Evolutionary conservation across 2,888 invertebrate species (phyloP), one percentile per base, ranked within the genome.

Genomic region (Agrotis ipsilon): DNA sequence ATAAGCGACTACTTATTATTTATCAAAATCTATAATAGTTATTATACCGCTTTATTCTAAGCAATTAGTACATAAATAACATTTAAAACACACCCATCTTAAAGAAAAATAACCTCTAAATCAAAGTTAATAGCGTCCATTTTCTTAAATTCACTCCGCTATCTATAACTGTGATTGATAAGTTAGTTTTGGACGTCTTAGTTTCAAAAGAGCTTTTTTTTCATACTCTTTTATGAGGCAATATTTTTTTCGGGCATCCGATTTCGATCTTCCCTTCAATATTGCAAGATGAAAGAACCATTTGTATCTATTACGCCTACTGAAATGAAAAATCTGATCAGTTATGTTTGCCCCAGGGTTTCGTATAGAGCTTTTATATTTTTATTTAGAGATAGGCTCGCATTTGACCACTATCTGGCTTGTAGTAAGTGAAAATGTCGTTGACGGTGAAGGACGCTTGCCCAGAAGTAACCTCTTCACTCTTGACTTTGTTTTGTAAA

Each of bases 121-220:
- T 54, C 11, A 58, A 77, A 24, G 19, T 16, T 51, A 55, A 49
- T 51, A 64, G 9, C 16, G 54, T 0, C 24, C 7, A 52, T 69
- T 61, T 60, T 67, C 54, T 64, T 49, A 51, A 13, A 76, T 67
- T 52, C 19, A 14, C 14, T 49, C 43, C 9, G 63, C 73, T 71
- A 81, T 69, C 62, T 78, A 43, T 27, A 62, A 54, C 13, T 59
- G 59, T 73, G 79, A 84, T 82, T 79, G 82, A 84, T 79, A 81
- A 48, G 58, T 77, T 71, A 68, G 60, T 73, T 72, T 55, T 3
- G 49, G 71, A 65, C 45, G 54, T 63, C 66, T 59, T 58, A 57
- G 63, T 68, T 67, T 68, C 39, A 67, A 71, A 45, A 16, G 21
- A 72, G 27, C 24, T 51, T 74, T 74, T 6, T 68, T 70, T 72